Evolutionary conservation across 2,113 vertebrate species (phyloP), one percentile per base, ranked within the genome.

Genomic region (Tretioscincus oriximinensis): DNA sequence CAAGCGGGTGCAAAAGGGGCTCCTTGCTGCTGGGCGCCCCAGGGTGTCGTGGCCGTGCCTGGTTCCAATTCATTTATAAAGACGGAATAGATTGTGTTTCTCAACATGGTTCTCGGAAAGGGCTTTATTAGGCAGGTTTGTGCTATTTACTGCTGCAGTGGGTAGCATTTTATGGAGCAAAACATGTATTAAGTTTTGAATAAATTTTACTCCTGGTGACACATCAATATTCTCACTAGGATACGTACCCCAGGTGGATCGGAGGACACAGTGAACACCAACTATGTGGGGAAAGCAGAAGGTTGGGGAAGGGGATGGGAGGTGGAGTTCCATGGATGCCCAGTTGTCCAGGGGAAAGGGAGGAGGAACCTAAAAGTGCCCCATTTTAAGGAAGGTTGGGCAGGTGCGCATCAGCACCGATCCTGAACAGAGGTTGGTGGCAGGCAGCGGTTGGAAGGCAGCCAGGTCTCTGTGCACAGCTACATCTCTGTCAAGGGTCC

Each of bases 181-280:
- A 90, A 83, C 64, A 75, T 84, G 88, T 85, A 75, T 81, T 85
- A 88, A 90, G 78, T 92, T 93, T 93, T 92, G 93, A 92, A 90
- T 92, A 93, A 93, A 89, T 91, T 91, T 90, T 90, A 86, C 90
- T 84, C 88, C 89, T 60, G 64, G 78, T 91, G 92, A 92, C 91
- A 94, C 91, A 87, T 89, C 92, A 93, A 93, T 94, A 91, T 86
- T 84, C 90, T 89, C 81, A 78, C 84, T 86, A 89, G 79, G 79
- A 81, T 92, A 88, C 93, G 90, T 88, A 82, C 82, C 91, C 71
- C 81, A 68, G 89, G 93, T 91, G 92, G 90, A 93, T 94, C 94
- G 94, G 88, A 92, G 73, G 77, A 88, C 76, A 60, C 86, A 82
- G 85, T 35, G 82, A 85, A 90, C 78, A 91, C 87, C 88, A 90